phyloP scores from a whole-genome alignment of 2,113 vertebrate species.

The Eptesicus fuscus region DNA sequence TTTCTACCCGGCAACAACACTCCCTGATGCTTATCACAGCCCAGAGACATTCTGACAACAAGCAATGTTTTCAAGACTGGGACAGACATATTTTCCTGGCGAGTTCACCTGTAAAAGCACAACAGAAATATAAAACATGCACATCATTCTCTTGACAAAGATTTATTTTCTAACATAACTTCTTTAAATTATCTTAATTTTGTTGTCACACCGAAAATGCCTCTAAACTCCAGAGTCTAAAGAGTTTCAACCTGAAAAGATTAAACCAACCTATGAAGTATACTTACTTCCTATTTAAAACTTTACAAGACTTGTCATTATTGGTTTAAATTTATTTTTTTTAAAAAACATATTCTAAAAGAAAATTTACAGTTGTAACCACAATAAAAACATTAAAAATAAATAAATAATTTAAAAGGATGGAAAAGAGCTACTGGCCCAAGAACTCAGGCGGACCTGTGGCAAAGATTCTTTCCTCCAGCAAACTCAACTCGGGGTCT shows the following conservation, averaged over 20 bases:
- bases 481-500: neutral
- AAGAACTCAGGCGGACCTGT: neutral
- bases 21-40: neutral
- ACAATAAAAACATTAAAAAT: conserved; percentile 1
- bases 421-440: neutral
- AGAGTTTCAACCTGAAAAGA: neutral
- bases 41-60: neutral
- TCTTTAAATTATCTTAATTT: neutral
- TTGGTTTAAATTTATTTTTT: neutral
- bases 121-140: neutral
- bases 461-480: neutral
- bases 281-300: conserved; percentile 5
- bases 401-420: neutral
- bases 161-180: conserved; percentile 21
- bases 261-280: neutral
- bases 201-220: neutral
- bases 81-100: neutral
- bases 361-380: neutral
- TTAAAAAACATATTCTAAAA: neutral
- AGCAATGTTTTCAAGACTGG: neutral
- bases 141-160: neutral
- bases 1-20: neutral
- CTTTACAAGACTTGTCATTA: neutral
- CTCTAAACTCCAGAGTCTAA: neutral
- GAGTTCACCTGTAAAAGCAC: neutral